Conservation (phyloP, 2,888 invertebrate genomes). For the Acleris laterana region DNA sequence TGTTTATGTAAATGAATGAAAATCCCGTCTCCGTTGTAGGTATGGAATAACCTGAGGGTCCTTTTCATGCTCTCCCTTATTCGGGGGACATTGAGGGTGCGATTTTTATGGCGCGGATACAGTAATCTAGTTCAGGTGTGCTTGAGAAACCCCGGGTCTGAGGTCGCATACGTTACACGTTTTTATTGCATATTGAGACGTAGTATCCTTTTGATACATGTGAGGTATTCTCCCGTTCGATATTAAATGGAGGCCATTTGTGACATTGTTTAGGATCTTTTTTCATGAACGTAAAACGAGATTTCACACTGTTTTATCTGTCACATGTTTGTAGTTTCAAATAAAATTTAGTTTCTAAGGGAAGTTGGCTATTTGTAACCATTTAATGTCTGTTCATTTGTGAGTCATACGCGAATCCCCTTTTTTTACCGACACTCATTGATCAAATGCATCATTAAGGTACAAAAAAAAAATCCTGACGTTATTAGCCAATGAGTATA, state of each 20-base stretch:
- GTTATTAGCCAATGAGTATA: too few species aligned
- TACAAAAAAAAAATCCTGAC: too few species aligned
- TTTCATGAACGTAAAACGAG: too few species aligned
- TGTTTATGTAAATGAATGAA: conserved; percentile 70
- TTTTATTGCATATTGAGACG: conserved; percentile 84
- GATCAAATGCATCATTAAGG: too few species aligned
- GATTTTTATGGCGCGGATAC: conserved; percentile 76
- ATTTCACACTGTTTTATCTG: too few species aligned
- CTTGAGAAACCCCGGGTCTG: conserved; percentile 73
- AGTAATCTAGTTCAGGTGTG: conserved; percentile 82
- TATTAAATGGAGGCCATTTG: conserved; percentile 62
- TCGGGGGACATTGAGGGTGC: conserved; percentile 63
- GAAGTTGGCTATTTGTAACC: too few species aligned
- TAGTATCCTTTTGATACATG: conserved; percentile 72
- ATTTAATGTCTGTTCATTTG: too few species aligned
- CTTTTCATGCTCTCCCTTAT: conserved; percentile 71
- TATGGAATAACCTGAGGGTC: conserved; percentile 61
- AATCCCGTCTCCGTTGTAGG: conserved; percentile 63
- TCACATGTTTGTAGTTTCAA: too few species aligned
- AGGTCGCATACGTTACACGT: conserved; percentile 73
- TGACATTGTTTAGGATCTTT: conserved; percentile 59
- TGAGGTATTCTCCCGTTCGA: conserved; percentile 65
- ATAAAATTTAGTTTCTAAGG: too few species aligned
- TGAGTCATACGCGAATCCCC: too few species aligned
- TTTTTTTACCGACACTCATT: too few species aligned